Evolutionary conservation across 2,113 vertebrate species (phyloP).

Genomic region (Hyla sarda): DNA sequence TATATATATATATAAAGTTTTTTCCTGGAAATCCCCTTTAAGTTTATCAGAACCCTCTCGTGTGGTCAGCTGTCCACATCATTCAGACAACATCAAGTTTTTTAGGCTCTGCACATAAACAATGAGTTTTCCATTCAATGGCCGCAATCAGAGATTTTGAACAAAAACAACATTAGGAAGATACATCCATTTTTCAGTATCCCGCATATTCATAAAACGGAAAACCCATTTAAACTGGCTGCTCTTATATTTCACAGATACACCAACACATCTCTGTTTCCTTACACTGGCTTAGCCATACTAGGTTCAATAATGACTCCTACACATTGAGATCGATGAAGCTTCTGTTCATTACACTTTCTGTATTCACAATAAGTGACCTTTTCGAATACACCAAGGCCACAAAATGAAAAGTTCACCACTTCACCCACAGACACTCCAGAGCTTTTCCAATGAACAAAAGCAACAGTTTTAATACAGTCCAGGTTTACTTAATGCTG

Average conservation of each 20-base stretch:
- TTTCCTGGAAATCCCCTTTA: too few relatives aligned
- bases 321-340: background rate
- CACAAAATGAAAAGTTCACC: background rate
- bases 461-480: background rate
- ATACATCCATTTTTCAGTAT: background rate
- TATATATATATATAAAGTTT: too few relatives aligned
- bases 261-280: background rate
- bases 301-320: background rate
- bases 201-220: background rate
- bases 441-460: background rate
- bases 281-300: background rate
- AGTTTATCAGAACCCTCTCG: too few relatives aligned
- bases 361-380: conserved; percentile 8
- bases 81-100: too few relatives aligned
- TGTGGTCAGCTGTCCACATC: too few relatives aligned
- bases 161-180: background rate
- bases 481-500: background rate
- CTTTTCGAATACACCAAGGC: background rate
- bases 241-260: background rate
- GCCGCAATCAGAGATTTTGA: background rate
- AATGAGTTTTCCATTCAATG: background rate
- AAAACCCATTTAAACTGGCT: background rate
- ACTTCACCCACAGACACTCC: conserved; percentile 21
- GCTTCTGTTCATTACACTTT: conserved; percentile 8
- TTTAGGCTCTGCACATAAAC: too few relatives aligned